phyloP scores from a whole-genome alignment of 35 echinoderm and acorn worm genomes.

The Nesometra sesokonis region DNA sequence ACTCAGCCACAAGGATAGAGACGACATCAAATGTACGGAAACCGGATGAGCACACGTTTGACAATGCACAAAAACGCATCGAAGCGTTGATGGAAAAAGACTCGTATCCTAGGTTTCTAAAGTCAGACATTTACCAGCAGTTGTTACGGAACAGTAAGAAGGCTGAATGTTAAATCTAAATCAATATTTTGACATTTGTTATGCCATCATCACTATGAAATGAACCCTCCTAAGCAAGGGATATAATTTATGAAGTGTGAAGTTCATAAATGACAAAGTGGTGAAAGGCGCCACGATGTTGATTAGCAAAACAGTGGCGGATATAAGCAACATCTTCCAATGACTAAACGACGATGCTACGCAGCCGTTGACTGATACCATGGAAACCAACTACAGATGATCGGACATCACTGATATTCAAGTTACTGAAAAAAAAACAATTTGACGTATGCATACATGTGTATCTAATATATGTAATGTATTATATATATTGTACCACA shows the following conservation, averaged over 20 bases:
- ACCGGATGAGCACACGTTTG: slow-evolving; percentile 83
- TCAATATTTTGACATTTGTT: too few species aligned
- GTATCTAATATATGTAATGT: not conserved
- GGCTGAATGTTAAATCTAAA: not conserved
- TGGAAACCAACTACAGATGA: not conserved
- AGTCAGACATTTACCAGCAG: slow-evolving; percentile 89
- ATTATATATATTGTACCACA: not conserved
- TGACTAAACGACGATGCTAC: not conserved
- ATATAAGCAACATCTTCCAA: not conserved
- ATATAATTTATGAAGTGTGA: too few species aligned
- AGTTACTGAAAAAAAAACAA: not conserved
- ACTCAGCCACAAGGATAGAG: slow-evolving; percentile 79
- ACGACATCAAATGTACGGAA: slow-evolving; percentile 65
- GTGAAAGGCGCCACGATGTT: not conserved
- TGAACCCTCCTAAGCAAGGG: not conserved
- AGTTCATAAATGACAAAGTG: not conserved
- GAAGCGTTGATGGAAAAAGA: slow-evolving; percentile 98
- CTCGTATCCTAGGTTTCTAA: slow-evolving; percentile 87
- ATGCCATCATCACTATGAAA: not conserved
- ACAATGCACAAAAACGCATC: slow-evolving; percentile 94
- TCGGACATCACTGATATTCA: not conserved
- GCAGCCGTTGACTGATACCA: not conserved
- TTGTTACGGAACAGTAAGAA: slow-evolving; percentile 67
- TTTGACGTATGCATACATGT: not conserved
- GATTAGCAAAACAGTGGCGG: not conserved